Evolutionary conservation across 2,888 invertebrate species (phyloP), one percentile per base, ranked within the genome.

Genomic region (Scaptodrosophila latifasciaeformis): DNA sequence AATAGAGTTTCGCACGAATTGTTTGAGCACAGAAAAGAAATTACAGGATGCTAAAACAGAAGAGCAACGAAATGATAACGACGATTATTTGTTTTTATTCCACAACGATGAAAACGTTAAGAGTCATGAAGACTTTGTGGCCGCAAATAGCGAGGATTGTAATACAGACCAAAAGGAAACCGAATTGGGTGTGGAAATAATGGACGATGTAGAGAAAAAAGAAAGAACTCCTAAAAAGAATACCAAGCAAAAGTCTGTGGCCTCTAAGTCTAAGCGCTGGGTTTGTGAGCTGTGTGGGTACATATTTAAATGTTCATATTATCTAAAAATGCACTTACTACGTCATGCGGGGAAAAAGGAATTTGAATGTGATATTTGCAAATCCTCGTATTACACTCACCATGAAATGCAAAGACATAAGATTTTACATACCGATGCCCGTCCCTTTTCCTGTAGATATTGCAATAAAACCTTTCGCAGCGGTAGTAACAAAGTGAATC

Each of bases 391-490:
- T 31, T 70, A 64, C 17, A 77, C 70, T 6, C 61, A 51, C 1
- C 63, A 64, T n/a, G 70, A 70, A 37, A 76, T 70, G 70, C 39
- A 47, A 1, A 67, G 70, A 1, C 70, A 70, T 12, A 59, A 55
- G 9, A 69, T 70, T 4, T 39, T 70, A 18, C 70, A 70, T 18
- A 44, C 70, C 3, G 58, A 58, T 24, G 70, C 56, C 9, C 55
- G 70, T 30, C 77, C 70, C 0, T 70, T 69, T 40, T 42, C 64
- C 1, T 70, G 70, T 13, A 58, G 58, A 0, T 76, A 50, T 44
- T 70, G 70, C 34, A 50, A 42, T 2, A 70, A 77, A 58, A 67
- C 74, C n/a, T 70, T 72, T 39, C 77, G 70, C 4, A 67, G 77
- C 3, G 61, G 59, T 15, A 71, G 77, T 29, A 62, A 61, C 46